Evolutionary conservation across 2,888 invertebrate genomes (phyloP).

Genomic region (Dolomedes plantarius): DNA sequence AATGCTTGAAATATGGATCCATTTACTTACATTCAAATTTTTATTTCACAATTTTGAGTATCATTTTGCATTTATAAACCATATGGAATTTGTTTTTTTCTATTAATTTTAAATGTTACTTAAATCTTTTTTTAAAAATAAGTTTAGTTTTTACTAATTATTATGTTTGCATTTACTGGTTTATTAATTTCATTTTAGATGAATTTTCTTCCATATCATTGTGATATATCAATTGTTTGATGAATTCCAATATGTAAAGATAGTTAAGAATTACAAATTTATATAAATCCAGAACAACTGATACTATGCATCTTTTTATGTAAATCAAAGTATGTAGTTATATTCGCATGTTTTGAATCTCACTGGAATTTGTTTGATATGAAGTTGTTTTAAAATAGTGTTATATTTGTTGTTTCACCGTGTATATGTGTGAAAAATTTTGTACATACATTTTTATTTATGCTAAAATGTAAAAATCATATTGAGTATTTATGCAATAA

Average conservation of each 20-base stretch:
- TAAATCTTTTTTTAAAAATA: no score
- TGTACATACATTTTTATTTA: constrained; percentile 58
- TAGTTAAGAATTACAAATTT: background rate
- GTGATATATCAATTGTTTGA: background rate
- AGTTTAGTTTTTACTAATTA: no score
- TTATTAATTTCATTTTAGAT: background rate
- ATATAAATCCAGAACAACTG: background rate
- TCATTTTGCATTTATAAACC: no score
- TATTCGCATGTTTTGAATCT: constrained; percentile 4
- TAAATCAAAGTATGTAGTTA: background rate
- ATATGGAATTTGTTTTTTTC: no score
- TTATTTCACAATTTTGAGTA: no score
- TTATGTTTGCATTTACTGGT: no score
- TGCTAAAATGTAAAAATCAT: constrained; percentile 46
- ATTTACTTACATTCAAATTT: no score
- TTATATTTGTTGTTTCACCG: background rate
- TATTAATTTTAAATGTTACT: no score
- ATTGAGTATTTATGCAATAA: constrained; percentile 63
- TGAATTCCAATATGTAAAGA: background rate
- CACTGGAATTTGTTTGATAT: background rate
- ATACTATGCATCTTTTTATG: background rate
- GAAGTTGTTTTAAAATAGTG: background rate
- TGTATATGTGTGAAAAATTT: constrained; percentile 20
- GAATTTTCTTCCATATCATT: background rate
- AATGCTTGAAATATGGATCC: no score